These are phyloP conservation scores for Diadophis punctatus DNA, from an alignment of 2,113 vertebrate genomes.

Conservation along the genomic window DNA sequence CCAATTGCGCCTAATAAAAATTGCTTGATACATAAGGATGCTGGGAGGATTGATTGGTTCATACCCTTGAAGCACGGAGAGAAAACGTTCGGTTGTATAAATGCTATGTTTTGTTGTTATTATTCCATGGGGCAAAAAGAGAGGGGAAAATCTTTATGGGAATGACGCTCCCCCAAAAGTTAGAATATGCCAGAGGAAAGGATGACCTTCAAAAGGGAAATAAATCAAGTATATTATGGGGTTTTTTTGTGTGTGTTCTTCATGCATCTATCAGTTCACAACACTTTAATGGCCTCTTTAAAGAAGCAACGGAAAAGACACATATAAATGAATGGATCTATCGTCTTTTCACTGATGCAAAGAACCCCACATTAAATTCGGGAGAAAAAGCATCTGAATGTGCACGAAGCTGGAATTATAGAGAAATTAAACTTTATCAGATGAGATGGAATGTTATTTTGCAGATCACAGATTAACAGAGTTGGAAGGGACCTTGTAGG, in stretches of 20 bases:
- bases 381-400: no score
- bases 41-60: slow-evolving; percentile 41
- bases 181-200: slow-evolving; percentile 35
- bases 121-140: slow-evolving; percentile 9
- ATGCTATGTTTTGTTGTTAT: slow-evolving; percentile 48
- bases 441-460: background rate
- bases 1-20: slow-evolving; percentile 25
- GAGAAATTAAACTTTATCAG: background rate
- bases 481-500: no score
- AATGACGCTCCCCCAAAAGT: background rate
- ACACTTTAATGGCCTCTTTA: slow-evolving; percentile 4
- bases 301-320: background rate
- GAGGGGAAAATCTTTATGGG: slow-evolving; percentile 6
- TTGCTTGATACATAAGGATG: slow-evolving; percentile 17
- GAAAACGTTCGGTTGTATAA: slow-evolving; percentile 24
- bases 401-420: background rate
- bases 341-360: background rate
- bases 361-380: background rate
- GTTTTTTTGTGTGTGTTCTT: slow-evolving; percentile 14
- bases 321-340: background rate
- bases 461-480: no score
- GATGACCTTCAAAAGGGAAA: slow-evolving; percentile 33
- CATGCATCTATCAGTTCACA: background rate
- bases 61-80: slow-evolving; percentile 30
- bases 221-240: background rate